Conservation (phyloP, 2,888 invertebrate genomes). For the Herminia tarsipennalis region DNA sequence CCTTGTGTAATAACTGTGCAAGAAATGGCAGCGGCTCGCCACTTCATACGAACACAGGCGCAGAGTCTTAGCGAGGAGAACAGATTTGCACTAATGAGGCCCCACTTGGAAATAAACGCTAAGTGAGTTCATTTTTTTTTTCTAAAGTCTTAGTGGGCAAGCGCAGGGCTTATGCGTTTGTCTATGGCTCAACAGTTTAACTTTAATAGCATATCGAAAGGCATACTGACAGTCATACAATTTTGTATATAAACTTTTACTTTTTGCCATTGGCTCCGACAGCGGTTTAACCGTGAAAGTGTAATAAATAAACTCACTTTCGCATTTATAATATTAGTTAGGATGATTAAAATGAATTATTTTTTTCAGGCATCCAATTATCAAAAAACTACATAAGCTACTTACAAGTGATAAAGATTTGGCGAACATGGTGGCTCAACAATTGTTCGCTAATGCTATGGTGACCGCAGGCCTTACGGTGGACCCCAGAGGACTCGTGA, state of each 20-base stretch:
- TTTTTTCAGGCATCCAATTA: slow-evolving; percentile 92
- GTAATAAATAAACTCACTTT: no score
- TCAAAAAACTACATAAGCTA: slow-evolving; percentile 93
- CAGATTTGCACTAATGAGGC: slow-evolving; percentile 94
- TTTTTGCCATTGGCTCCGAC: no score
- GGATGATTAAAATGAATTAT: no score
- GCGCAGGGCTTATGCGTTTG: no score
- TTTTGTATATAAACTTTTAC: no score
- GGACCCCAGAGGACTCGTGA: slow-evolving; percentile 94
- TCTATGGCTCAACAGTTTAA: no score
- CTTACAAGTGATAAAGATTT: slow-evolving; percentile 91
- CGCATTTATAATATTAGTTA: no score
- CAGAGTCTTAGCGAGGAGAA: slow-evolving; percentile 93
- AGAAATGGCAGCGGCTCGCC: slow-evolving; percentile 98
- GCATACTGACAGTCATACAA: no score
- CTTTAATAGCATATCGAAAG: no score
- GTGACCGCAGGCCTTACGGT: slow-evolving; percentile 97
- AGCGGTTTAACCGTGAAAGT: no score
- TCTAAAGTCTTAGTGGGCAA: no score
- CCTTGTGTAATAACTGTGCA: slow-evolving; percentile 98
- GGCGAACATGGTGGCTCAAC: slow-evolving; percentile 93
- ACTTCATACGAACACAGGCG: slow-evolving; percentile 96
- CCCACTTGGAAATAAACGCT: slow-evolving; percentile 97
- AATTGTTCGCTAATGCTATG: slow-evolving; percentile 97
- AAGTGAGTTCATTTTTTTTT: slow-evolving; percentile 87